Base-by-base conservation (phyloP, 2,797 vertebrate genomes). In the Rhinogobio ventralis region DNA sequence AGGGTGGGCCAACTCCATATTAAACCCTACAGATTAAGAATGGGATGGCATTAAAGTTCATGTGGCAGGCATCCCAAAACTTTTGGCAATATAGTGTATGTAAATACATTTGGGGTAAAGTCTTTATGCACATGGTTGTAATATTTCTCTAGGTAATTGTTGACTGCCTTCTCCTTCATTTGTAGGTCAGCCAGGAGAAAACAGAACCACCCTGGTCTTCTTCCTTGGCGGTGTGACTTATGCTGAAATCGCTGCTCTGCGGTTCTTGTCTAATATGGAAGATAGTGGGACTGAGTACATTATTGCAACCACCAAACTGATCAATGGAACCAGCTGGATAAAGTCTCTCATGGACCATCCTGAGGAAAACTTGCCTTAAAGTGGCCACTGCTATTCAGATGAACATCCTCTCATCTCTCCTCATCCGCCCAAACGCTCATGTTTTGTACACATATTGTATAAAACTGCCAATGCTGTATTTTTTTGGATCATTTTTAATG, bases 231-330 rank as follows among this genome's bases (percentile, higher is more conserved):
- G 98, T 0, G 97, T 99, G 51, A 97, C 98, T 0, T 99, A 97
- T 0, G 98, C 98, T 0, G 98, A 99, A 89, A 98, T 99, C 36
- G 97, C 98, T 0, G 98, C 98, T 0, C 95, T 99, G 46, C 94
- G 98, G 2, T 99, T 99, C 81, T 96, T 99, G 66, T 99, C 98
- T 30, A 98, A 99, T 75, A 95, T 98, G 96, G 98, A 99, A 87
- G 98, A 99, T 20, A 96, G 97, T 6, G 97, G 98, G 73, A 99
- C 97, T 7, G 98, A 99, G 79, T 99, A 99, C 0, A 95, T 99
- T 4, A 97, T 99, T 73, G 98, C 97, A 55, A 97, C 98, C 17
- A 99, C 98, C 1, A 99, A 99, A 89, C 96, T 99, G 1, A 94
- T 99, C 86, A 99, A 98, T 0, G 98, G 98, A 11, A 97, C 95